Percentiles rank a stretch among this genome's conserved stretches.
These are phyloP conservation scores for Tiliqua scincoides DNA, from an alignment of 2,113 vertebrate species.

Conservation along the genomic window DNA sequence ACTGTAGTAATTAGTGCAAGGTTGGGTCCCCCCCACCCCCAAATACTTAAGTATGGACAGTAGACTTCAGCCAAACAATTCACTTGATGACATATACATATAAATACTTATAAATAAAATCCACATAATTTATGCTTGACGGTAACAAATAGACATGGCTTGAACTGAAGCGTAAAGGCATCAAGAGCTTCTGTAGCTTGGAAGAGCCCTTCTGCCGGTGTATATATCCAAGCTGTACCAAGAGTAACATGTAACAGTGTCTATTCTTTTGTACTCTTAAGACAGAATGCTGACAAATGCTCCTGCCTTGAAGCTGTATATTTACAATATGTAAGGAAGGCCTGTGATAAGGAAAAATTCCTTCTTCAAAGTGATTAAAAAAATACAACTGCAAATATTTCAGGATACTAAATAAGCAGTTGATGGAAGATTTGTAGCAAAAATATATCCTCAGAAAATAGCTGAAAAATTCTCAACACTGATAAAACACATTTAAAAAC, in stretches of 20 bases:
- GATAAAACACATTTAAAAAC: conserved; percentile 64
- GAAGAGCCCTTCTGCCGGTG: conserved; percentile 42
- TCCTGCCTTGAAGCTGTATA: conserved; percentile 58
- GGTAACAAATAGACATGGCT: conserved; percentile 43
- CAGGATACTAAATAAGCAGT: conserved; percentile 71
- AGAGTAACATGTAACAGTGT: conserved; percentile 19
- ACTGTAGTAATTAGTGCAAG: conserved; percentile 65
- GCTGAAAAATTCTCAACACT: conserved; percentile 74
- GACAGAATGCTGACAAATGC: conserved; percentile 58
- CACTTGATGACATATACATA: conserved; percentile 67
- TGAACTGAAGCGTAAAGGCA: conserved; percentile 55
- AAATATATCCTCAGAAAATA: conserved; percentile 82
- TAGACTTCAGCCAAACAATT: conserved; percentile 56
- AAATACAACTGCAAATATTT: conserved; percentile 65
- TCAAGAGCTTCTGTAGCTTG: conserved; percentile 24
- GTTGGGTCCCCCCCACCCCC: not conserved
- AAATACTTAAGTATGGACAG: conserved; percentile 40
- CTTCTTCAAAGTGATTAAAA: conserved; percentile 61
- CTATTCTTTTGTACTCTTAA: conserved; percentile 58
- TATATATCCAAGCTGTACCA: conserved; percentile 9
- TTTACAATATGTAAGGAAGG: conserved; percentile 59
- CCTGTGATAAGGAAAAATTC: conserved; percentile 55
- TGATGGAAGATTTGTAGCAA: conserved; percentile 76
- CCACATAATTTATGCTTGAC: conserved; percentile 30
- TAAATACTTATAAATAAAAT: conserved; percentile 75